Evolutionary conservation across 2,797 vertebrate genomes (phyloP), one percentile per base, ranked within the genome.

Genomic region (Kryptopterus vitreolus): DNA sequence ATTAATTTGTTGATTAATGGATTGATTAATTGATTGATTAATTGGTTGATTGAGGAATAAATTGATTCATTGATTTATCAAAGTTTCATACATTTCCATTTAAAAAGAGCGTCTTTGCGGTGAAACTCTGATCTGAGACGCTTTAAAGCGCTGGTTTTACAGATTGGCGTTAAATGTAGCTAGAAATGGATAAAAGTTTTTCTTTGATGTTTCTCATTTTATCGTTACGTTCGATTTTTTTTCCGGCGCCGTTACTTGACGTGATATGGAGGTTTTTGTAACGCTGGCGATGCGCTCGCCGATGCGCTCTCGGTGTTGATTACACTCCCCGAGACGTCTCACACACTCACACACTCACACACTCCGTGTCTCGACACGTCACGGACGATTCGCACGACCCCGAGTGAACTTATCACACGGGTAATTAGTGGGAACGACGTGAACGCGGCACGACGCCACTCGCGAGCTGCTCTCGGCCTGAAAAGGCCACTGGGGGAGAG

Each of bases 351-450:
- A n/a, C n/a, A n/a, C n/a, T n/a, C n/a, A n/a, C 86, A 82, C 84
- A 83, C 84, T 88, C 81, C 81, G 77, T 91, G 89, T 91, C 89
- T 92, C 89, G 89, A 90, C 90, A 91, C 86, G 88, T 92, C 89
- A 88, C 89, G 85, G 89, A 85, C 84, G 86, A 82, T 76, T 78
- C 87, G 88, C 87, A 87, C 91, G 90, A 91, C 91, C 88, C 89
- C 89, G 90, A 88, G 89, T 92, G 88, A 91, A 89, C 85, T 89
- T 88, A 90, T 92, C 90, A 91, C 84, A 86, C 84, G 86, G 88
- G 86, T 90, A 91, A 94, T 93, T 92, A 89, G 80, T 83, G 82
- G 80, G 82, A 76, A 89, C 81, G 83, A 81, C 87, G 81, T 86
- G 85, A 87, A 89, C 87, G 83, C 76, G 74, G 83, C 80, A 81